Conservation (phyloP, 92 coral and sea anemone genomes). For the Epizoanthus illoricatus region DNA sequence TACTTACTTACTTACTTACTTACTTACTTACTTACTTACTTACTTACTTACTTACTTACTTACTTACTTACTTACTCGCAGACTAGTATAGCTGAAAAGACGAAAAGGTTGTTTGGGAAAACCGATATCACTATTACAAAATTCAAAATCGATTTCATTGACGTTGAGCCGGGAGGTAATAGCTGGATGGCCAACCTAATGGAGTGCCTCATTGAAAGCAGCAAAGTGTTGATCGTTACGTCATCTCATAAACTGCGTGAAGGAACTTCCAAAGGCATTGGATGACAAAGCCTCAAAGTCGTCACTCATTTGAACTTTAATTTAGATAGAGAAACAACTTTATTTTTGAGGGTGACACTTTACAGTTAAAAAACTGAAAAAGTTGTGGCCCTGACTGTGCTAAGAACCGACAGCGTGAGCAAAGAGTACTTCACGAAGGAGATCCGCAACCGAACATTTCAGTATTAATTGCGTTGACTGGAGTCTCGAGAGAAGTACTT, state of each 20-base stretch:
- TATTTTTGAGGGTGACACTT: too few relatives aligned
- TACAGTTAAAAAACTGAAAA: too few relatives aligned
- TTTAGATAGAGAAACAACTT: too few relatives aligned
- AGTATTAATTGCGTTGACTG: background rate
- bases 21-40: too few relatives aligned
- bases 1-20: too few relatives aligned
- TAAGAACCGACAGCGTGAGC: constrained; percentile 1
- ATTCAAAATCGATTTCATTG: constrained; percentile 7
- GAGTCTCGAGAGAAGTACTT: background rate
- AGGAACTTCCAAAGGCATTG: constrained; percentile 16
- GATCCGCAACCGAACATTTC: constrained; percentile 7
- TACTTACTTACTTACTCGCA: background rate
- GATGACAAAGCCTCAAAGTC: background rate
- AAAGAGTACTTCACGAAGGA: constrained; percentile 8
- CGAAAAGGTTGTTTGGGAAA: background rate
- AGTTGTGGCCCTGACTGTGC: background rate
- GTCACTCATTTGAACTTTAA: constrained; percentile 1
- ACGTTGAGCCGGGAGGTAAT: constrained; percentile 12
- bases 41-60: too few relatives aligned
- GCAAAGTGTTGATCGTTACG: background rate
- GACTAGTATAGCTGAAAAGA: constrained; percentile 15
- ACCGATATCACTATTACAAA: background rate
- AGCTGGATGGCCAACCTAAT: constrained; percentile 20
- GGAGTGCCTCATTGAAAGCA: background rate
- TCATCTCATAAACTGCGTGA: constrained; percentile 8